These are phyloP conservation scores for Enteromius trimaculatus DNA, from an alignment of 2,797 vertebrate species.

Conservation along the genomic window DNA sequence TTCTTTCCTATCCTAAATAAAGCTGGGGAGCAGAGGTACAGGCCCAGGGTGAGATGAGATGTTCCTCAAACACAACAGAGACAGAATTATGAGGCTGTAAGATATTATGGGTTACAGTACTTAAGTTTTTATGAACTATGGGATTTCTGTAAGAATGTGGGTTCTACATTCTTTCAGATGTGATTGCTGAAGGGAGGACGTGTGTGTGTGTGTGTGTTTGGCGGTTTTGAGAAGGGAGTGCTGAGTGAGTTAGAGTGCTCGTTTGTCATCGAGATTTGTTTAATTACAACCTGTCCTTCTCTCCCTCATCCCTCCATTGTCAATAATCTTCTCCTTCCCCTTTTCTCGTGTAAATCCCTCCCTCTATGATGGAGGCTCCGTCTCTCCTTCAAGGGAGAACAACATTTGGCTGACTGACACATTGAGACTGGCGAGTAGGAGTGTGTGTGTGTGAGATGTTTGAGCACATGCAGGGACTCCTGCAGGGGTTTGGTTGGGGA, in stretches of 20 bases:
- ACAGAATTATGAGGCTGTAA: conserved; percentile 30
- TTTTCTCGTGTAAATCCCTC: conserved; percentile 35
- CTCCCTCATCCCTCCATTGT: conserved; percentile 33
- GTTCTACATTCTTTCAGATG: conserved; percentile 22
- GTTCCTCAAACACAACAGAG: conserved; percentile 21
- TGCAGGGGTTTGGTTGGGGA: not conserved
- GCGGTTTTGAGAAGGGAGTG: conserved; percentile 27
- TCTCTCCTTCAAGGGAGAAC: not conserved
- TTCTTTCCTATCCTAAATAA: conserved; percentile 27
- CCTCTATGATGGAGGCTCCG: conserved; percentile 11
- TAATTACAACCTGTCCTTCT: conserved; percentile 45
- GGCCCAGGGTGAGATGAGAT: conserved; percentile 18
- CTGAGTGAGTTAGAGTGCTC: conserved; percentile 32
- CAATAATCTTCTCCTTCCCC: conserved; percentile 37
- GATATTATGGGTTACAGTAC: conserved; percentile 21
- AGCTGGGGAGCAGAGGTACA: conserved; percentile 10
- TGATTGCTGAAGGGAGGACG: conserved; percentile 29
- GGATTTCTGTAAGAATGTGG: conserved; percentile 19
- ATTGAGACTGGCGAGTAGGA: conserved; percentile 33
- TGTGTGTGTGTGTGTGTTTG: conserved; percentile 31
- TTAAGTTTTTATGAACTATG: conserved; percentile 15
- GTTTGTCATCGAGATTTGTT: conserved; percentile 47
- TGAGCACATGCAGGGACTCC: conserved; percentile 26
- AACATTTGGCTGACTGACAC: conserved; percentile 24
- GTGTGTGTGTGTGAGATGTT: conserved; percentile 39